Base-by-base conservation (phyloP, 2,113 vertebrate species). In the Erpornis zantholeuca region DNA sequence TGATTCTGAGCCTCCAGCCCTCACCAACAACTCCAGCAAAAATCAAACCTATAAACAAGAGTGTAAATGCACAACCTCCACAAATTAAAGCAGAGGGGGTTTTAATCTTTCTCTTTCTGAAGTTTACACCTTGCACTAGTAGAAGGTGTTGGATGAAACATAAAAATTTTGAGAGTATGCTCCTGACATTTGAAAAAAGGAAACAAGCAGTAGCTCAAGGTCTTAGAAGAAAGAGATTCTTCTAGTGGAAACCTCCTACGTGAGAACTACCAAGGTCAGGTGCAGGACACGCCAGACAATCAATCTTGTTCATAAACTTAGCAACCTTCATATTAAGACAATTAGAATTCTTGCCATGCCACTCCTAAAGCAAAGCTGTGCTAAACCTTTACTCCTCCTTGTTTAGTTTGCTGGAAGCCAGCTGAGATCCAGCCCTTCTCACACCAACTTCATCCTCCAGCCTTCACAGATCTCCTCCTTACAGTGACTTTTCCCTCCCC, bases 391-490 rank as follows among this genome's bases (percentile, higher is more conserved):
- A 33, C 7, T 52, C 23, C 45, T 59, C 20, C 59, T 89, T 71
- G 11, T 42, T 69, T 35, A 38, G 7, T 65, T 78, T 76, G 28
- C 54, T 86, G 5, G 1, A 29, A 40, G 44, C 16, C 64, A n/a
- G 15, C 0, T 78, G 47, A 73, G 27, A 56, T 6, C 36, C 17
- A 36, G 3, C 28, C 22, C 54, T 65, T 63, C 0, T 63, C 0
- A 0, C 75, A 35, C 8, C 65, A 53, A 7, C 24, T 60, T 25
- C 50, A 84, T 6, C 49, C 64, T 52, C 60, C 1, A 23, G 22
- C 63, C 11, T 36, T 64, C 92, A 53, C 3, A 10, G 50, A 7
- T 73, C 63, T 49, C 50, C 22, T 49, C 53, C 21, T 66, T n/a
- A 59, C 2, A 15, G 8, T 3, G 20, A 33, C 27, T n/a, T 28